Base-by-base conservation (phyloP, 2,113 vertebrate species). In the Chamaetylas fuelleborni region DNA sequence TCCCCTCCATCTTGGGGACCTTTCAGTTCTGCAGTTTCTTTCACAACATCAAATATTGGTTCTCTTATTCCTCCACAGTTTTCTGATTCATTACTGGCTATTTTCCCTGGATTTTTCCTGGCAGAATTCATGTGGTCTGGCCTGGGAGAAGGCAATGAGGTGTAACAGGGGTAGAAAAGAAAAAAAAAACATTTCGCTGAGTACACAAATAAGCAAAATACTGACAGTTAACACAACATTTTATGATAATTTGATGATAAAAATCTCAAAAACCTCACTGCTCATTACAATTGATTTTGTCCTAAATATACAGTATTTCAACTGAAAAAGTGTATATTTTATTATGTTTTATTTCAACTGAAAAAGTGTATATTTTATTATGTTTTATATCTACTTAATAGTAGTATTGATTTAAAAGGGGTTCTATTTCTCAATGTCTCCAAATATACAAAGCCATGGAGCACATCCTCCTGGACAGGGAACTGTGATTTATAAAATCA, bases 401-500 rank as follows among this genome's bases (percentile, higher is more conserved):
- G 31, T 56, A 70, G 78, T 17, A 23, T n/a, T 53, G 31, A 51
- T 60, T 88, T 80, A 24, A 93, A 87, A 57, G 29, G 14, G 11
- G 4, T 31, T 74, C 18, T 66, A 28, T 43, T 90, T 87, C n/a
- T 22, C 22, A 26, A 15, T 36, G 12, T 60, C 54, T 90, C 64
- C 69, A 70, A 93, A 79, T 23, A 69, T 65, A 85, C 25, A 8
- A 70, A 70, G 29, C 23, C 18, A 38, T 4, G 23, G 29, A 92
- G n/a, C 24, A 72, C 57, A 47, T 61, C 31, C 14, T 92, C 24
- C 73, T 9, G 47, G 81, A 60, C 9, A 94, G 53, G 47, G 12
- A 94, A n/a, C 43, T 95, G 86, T 91, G 76, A 89, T 94, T 95
- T 94, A 95, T 64, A 73, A 81, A 89, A 71, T 47, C 56, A 92